Percentiles rank a stretch among this genome's conserved stretches.
These are phyloP conservation scores for Centropus bengalensis DNA, from an alignment of 2,113 vertebrate genomes.

Conservation along the genomic window DNA sequence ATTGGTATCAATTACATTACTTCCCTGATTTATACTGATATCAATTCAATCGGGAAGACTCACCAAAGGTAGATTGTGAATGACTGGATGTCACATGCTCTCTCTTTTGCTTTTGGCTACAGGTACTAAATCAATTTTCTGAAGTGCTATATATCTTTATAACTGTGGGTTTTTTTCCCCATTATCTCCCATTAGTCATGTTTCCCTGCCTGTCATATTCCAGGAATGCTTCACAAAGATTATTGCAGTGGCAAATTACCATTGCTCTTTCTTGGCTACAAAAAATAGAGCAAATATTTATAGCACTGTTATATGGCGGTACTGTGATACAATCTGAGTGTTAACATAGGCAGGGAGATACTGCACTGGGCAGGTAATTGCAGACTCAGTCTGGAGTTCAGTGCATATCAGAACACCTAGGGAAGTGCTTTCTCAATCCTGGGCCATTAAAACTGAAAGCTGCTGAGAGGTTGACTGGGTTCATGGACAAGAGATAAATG, in stretches of 20 bases:
- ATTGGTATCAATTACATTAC: background rate
- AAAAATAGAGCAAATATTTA: conserved; percentile 23
- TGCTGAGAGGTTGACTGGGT: background rate
- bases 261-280: background rate
- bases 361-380: background rate
- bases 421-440: background rate
- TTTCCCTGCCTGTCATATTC: conserved; percentile 40
- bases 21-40: conserved; percentile 5
- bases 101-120: conserved; percentile 6
- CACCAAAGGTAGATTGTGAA: background rate
- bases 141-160: conserved; percentile 37
- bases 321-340: background rate
- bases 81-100: background rate
- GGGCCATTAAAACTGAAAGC: background rate
- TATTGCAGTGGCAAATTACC: conserved; percentile 29
- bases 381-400: background rate
- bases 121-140: conserved; percentile 47
- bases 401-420: background rate
- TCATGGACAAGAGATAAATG: background rate
- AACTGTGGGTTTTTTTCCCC: conserved; percentile 30
- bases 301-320: background rate
- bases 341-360: background rate
- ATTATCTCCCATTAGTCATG: conserved; percentile 54
- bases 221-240: conserved; percentile 22
- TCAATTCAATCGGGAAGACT: conserved; percentile 7